These are phyloP conservation scores for Egretta garzetta DNA, from an alignment of 2,113 vertebrate genomes.

Conservation along the genomic window DNA sequence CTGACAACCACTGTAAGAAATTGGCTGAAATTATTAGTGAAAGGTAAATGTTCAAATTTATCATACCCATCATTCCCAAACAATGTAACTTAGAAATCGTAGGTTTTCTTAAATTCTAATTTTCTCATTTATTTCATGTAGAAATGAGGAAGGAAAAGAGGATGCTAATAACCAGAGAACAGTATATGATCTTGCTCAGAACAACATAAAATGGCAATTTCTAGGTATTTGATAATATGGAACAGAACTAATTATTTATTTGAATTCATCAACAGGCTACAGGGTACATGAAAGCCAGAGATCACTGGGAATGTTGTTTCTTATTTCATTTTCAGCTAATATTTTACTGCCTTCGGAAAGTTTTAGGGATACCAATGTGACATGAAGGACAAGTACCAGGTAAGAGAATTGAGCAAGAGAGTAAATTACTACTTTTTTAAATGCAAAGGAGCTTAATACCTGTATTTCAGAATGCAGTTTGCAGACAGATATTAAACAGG, in stretches of 20 bases:
- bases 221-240: not conserved
- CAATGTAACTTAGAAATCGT: not conserved
- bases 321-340: slow-evolving; percentile 81
- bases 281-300: slow-evolving; percentile 79
- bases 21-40: not conserved
- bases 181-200: not conserved
- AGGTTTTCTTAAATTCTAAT: not conserved
- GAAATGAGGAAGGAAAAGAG: not conserved
- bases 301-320: slow-evolving; percentile 77
- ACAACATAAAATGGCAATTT: not conserved
- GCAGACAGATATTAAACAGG: not conserved
- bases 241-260: not conserved
- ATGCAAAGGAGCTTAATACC: not conserved
- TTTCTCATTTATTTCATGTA: not conserved
- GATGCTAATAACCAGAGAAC: not conserved
- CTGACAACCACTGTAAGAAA: not conserved
- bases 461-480: not conserved
- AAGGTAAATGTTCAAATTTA: not conserved
- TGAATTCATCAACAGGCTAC: slow-evolving; percentile 31
- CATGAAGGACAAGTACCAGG: not conserved
- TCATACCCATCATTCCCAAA: not conserved
- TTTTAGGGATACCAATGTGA: not conserved
- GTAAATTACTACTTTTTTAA: not conserved
- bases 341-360: slow-evolving; percentile 77
- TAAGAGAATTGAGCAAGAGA: not conserved